Evolutionary conservation across 2,888 invertebrate species (phyloP).

Genomic region (Rhamnusium bicolor): DNA sequence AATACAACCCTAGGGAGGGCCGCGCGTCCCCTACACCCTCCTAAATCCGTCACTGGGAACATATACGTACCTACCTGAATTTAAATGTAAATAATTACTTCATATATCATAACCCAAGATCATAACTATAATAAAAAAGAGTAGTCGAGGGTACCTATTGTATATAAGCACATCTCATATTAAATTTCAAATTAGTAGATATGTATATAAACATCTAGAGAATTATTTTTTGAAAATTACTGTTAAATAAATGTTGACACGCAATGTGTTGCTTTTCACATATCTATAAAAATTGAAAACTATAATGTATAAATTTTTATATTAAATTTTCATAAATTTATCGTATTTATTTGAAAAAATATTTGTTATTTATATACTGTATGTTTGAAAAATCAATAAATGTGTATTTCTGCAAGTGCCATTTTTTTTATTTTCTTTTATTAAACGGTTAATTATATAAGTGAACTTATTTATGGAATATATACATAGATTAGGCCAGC

Average conservation of each 20-base stretch:
- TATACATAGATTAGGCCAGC: too few species aligned
- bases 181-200: not conserved
- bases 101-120: too few species aligned
- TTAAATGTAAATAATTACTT: too few species aligned
- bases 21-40: too few species aligned
- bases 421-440: not conserved
- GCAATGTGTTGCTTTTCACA: not conserved
- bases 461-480: too few species aligned
- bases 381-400: not conserved
- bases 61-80: too few species aligned
- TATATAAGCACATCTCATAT: not conserved
- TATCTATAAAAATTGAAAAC: not conserved
- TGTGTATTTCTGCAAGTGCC: not conserved
- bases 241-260: not conserved
- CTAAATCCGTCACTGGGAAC: too few species aligned
- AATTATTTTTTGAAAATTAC: not conserved
- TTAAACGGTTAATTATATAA: too few species aligned
- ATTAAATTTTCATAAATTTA: not conserved
- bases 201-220: not conserved
- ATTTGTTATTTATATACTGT: not conserved
- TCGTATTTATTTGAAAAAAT: not conserved
- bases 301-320: conserved; percentile 1
- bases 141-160: too few species aligned
- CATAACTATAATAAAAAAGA: too few species aligned
- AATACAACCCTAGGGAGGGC: too few species aligned